Conservation (phyloP, 2,888 invertebrate species). For the Tineola bisselliella region DNA sequence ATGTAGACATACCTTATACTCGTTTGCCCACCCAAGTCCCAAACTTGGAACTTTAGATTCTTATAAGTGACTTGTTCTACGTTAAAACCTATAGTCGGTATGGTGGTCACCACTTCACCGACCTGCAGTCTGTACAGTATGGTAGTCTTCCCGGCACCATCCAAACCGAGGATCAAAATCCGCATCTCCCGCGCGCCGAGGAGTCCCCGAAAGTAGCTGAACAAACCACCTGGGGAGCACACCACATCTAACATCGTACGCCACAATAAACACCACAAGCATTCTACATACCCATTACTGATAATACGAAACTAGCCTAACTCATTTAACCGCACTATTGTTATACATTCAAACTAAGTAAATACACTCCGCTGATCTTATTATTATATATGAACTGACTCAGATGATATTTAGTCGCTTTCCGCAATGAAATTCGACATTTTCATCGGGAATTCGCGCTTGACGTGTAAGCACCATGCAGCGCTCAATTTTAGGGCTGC, state of each 20-base stretch:
- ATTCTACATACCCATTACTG: not conserved
- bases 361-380: constrained; percentile 17
- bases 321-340: constrained; percentile 34
- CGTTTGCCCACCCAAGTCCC: constrained; percentile 99
- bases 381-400: constrained; percentile 24
- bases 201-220: constrained; percentile 96
- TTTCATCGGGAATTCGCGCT: constrained; percentile 33
- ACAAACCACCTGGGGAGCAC: constrained; percentile 81
- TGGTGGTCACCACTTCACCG: constrained; percentile 98
- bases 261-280: not conserved
- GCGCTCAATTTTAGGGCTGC: constrained; percentile 26
- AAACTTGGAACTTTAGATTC: constrained; percentile 99
- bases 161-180: constrained; percentile 96
- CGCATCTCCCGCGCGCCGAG: constrained; percentile 98
- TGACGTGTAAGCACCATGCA: constrained; percentile 47
- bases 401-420: constrained; percentile 23
- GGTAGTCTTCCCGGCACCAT: constrained; percentile 99
- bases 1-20: constrained; percentile 83
- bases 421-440: constrained; percentile 34
- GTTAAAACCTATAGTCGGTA: constrained; percentile 98
- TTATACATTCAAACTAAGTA: constrained; percentile 26
- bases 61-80: constrained; percentile 99
- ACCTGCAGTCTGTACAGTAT: constrained; percentile 98
- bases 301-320: constrained; percentile 36
- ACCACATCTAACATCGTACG: not conserved